Evolutionary conservation across 2,113 vertebrate genomes (phyloP), one percentile per base, ranked within the genome.

Genomic region (Scomber colias): DNA sequence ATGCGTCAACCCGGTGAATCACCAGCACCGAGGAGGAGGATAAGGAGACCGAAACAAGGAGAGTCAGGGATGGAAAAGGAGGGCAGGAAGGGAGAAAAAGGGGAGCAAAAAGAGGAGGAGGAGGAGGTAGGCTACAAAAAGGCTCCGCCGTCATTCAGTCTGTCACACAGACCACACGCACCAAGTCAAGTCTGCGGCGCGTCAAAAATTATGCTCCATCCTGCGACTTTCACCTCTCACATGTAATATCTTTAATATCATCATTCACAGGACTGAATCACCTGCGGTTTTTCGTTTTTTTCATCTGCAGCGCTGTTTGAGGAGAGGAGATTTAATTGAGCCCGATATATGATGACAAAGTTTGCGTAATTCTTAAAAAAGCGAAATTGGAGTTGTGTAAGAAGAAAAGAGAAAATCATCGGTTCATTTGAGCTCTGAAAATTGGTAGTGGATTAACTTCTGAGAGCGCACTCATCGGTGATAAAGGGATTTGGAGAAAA

Each of bases 1-100:
- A 92, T 94, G 93, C 92, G 92, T 94, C 94, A 92, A 92, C 71
- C 78, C 77, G 88, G 86, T 94, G 94, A 94, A 90, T 94, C 94
- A 94, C 80, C 75, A 67, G 79, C 63, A 35, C 48, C 51, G 85
- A 88, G 79, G 89, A 89, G 75, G 81, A 85, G 66, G 53, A 60
- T 4, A 27, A 60, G 24, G 24, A 27, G 24, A 27, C 24, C 15
- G 19, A 71, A 45, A 71, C 35, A 57, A 44, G 54, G 35, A 54
- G 40, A 71, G 16, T 67, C 65, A 19, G 64, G 66, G 75, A 80
- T 70, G 73, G 65, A 65, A 69, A 51, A 35, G 56, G 75, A 84
- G 75, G 59, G 53, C 77, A 82, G 75, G 61, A 71, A 79, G 74
- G 70, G 81, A 68, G 46, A 71, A 31, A 83, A 74, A 19, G 64